phyloP scores from a whole-genome alignment of 30 jellyfish, hydroid and myxozoan genomes.

The Cassiopea xamachana region DNA sequence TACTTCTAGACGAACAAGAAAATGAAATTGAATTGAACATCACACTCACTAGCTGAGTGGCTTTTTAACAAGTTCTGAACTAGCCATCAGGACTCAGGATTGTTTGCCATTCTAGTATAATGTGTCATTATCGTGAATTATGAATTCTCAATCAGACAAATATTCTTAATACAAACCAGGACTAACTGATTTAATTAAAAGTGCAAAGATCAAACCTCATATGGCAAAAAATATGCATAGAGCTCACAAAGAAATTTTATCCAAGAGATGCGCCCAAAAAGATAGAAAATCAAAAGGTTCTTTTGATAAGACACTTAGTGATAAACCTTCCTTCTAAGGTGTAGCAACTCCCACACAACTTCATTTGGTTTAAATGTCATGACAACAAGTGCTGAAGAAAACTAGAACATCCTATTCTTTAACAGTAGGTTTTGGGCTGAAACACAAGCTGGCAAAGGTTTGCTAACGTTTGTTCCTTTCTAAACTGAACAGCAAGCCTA shows the following conservation, averaged over 20 bases:
- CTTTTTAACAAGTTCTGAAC: too few species aligned
- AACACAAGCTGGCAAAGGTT: too few species aligned
- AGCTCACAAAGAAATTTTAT: background rate
- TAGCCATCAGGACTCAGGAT: background rate
- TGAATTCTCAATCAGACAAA: slow-evolving; percentile 1
- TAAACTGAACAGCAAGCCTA: too few species aligned
- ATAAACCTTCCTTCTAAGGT: background rate
- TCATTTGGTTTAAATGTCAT: background rate
- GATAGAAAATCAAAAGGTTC: background rate
- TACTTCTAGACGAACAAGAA: too few species aligned
- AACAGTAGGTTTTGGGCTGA: too few species aligned
- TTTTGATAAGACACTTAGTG: background rate
- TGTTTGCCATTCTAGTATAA: too few species aligned
- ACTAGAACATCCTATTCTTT: background rate
- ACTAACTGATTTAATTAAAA: background rate
- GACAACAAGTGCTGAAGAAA: background rate
- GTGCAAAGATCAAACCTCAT: slow-evolving; percentile 17
- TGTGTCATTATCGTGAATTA: background rate
- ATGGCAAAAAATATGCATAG: background rate
- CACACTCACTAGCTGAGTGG: too few species aligned
- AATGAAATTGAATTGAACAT: too few species aligned
- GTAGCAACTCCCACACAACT: background rate
- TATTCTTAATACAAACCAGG: background rate
- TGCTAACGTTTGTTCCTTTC: too few species aligned
- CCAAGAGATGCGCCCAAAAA: background rate